Percentiles rank a stretch among this genome's conserved stretches.
phyloP scores from a whole-genome alignment of 2,888 invertebrate species.

The Eilema griseolum region DNA sequence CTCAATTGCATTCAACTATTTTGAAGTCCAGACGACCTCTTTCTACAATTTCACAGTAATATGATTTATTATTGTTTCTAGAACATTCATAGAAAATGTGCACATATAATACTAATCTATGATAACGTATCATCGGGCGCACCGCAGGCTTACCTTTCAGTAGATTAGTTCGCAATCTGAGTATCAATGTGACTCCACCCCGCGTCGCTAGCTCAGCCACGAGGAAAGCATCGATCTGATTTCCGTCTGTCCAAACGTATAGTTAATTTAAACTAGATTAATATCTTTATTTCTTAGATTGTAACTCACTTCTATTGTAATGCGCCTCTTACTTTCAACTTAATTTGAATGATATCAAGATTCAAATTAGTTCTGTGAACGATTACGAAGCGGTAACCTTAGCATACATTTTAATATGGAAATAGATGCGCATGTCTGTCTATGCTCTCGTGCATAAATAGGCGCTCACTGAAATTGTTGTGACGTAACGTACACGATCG shows the following conservation, averaged over 20 bases:
- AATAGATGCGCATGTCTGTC: neutral
- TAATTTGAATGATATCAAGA: neutral
- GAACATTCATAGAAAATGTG: too few species aligned
- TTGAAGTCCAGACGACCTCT: too few species aligned
- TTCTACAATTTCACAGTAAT: too few species aligned
- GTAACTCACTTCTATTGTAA: neutral
- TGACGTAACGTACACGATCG: constrained; percentile 6
- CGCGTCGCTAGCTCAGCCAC: neutral
- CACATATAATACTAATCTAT: too few species aligned
- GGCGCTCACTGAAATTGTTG: constrained; percentile 2
- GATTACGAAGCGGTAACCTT: constrained; percentile 7
- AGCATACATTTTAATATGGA: constrained; percentile 6
- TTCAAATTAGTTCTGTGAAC: neutral
- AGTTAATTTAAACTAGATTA: neutral
- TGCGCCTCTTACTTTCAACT: neutral
- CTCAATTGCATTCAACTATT: too few species aligned
- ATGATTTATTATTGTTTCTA: too few species aligned
- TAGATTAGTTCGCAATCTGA: too few species aligned
- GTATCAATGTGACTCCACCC: neutral
- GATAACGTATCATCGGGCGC: too few species aligned
- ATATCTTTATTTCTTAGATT: neutral
- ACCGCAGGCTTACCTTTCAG: neutral
- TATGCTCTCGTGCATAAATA: constrained; percentile 1
- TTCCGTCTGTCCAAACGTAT: neutral
- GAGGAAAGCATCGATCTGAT: neutral